Base-by-base conservation (phyloP, 2,888 invertebrate species). In the Conus canariensis region DNA sequence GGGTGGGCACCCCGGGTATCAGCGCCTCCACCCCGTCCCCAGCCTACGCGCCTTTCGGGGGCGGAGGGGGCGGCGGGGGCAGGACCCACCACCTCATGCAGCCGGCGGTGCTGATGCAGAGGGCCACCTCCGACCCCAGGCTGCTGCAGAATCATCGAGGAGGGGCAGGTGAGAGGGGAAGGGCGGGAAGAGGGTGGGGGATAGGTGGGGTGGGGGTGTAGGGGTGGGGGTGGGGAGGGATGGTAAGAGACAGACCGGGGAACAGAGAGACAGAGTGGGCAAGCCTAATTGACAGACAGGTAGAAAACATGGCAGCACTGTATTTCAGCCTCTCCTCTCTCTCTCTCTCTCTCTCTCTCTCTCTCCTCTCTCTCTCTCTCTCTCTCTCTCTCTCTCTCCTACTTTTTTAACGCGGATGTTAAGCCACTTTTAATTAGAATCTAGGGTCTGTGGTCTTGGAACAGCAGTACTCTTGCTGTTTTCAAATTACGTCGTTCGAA, bases 1-100 rank as follows among this genome's bases (percentile, higher is more conserved):
- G 95, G 95, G 92, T 94, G 88, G 94, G 93, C 6, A 91, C 92
- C 25, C 94, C 94, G 0, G 93, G 93, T 8, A 90, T 95, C 90
- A 94, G 94, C 86, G 92, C 93, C 6, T 90, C 90, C 6, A 90
- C 91, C 10, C 94, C 94, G 9, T 91, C 94, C 58, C 93, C 92
- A 16, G 92, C 91, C 14, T 93, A 93, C 85, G 92, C 91, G 92
- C 90, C 80, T 90, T 91, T 14, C 16, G 85, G 90, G 89, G 3
- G 90, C 89, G 16, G 90, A 90, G 12, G 80, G 87, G 25, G 30
- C 85, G 10, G 8, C 16, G 56, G 30, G 30, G 30, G 30, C 10
- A 2, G 8, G 14, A 25, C 22, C 3, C 60, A 83, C 56, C 88
- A 83, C 22, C 45, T 59, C 60, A 64, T 74, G 67, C 88, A 64